These are phyloP conservation scores for Eupithecia tripunctaria DNA, from an alignment of 2,888 invertebrate genomes.

Conservation along the genomic window DNA sequence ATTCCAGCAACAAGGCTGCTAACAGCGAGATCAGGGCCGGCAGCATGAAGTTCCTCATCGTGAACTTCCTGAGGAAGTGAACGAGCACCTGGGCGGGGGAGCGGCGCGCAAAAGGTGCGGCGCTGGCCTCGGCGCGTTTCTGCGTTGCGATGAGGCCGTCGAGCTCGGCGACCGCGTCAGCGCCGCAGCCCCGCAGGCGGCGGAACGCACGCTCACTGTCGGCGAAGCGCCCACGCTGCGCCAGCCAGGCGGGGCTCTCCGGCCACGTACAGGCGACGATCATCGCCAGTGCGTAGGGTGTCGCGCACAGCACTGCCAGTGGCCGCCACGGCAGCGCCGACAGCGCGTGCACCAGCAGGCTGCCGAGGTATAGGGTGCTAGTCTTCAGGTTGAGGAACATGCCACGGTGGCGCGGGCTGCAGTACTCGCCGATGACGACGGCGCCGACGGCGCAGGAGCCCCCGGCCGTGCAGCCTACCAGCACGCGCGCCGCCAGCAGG, in stretches of 20 bases:
- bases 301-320: slow-evolving; percentile 55
- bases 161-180: background rate
- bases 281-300: background rate
- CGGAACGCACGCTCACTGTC: slow-evolving; percentile 78
- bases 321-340: slow-evolving; percentile 80
- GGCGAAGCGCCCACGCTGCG: slow-evolving; percentile 73
- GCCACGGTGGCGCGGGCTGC: slow-evolving; percentile 84
- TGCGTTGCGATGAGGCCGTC: background rate
- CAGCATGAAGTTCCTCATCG: slow-evolving; percentile 48
- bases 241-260: slow-evolving; percentile 86
- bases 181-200: slow-evolving; percentile 76
- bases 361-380: slow-evolving; percentile 71
- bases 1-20: slow-evolving; percentile 18
- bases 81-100: background rate
- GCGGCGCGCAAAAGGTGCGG: background rate
- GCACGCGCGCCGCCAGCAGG: background rate
- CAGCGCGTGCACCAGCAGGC: slow-evolving; percentile 84
- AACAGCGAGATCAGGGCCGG: slow-evolving; percentile 66
- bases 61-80: slow-evolving; percentile 63
- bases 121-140: slow-evolving; percentile 45
- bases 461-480: background rate
- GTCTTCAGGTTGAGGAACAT: slow-evolving; percentile 80
- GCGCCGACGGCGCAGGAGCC: background rate
- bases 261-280: slow-evolving; percentile 70
- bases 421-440: slow-evolving; percentile 72